Base-by-base conservation (phyloP, 2,797 vertebrate genomes). In the Buphagus erythrorhynchus region DNA sequence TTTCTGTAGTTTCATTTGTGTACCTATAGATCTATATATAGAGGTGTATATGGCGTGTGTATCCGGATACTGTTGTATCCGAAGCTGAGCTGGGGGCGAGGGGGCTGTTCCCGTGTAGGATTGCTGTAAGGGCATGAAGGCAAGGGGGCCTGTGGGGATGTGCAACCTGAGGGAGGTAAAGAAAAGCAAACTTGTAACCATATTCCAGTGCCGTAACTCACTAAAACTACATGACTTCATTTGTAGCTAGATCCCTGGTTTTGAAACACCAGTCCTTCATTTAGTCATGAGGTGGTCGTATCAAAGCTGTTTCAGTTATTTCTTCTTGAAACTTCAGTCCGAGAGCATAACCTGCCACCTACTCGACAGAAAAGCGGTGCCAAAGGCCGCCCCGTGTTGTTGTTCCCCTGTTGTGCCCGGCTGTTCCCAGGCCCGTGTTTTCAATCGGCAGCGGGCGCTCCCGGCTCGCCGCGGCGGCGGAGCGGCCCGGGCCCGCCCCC, bases 291-390 rank as follows among this genome's bases (percentile, higher is more conserved):
- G 8, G 40, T 22, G 25, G 1, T 5, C 13, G 2, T 12, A 2
- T 5, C 24, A 13, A 29, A 28, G 26, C 20, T 8, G 2, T 13
- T 55, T 36, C 12, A 4, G 6, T 28, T 38, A 1, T 3, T 40
- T 28, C 6, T 29, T 16, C 17, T 12, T 26, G 8, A 8, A 35
- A 5, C 29, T 11, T 31, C 12, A 21, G 4, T 3, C 6, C 4
- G 2, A 12, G 19, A 29, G 25, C 22, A 6, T 11, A 29, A 26
- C 6, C 38, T 11, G 0, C 4, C 18, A 4, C 8, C 22, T 9
- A 0, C 36, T 24, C 28, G 0, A 1, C 0, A 10, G 4, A 1
- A 9, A 0, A 3, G 2, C 5, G 7, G 2, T 6, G 10, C 22
- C 0, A 0, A 2, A 8, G 10, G 35, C 33, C 6, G 35, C 29